These are phyloP conservation scores for Cataglyphis altisquamis DNA, from an alignment of 2,888 invertebrate genomes.

Conservation along the genomic window DNA sequence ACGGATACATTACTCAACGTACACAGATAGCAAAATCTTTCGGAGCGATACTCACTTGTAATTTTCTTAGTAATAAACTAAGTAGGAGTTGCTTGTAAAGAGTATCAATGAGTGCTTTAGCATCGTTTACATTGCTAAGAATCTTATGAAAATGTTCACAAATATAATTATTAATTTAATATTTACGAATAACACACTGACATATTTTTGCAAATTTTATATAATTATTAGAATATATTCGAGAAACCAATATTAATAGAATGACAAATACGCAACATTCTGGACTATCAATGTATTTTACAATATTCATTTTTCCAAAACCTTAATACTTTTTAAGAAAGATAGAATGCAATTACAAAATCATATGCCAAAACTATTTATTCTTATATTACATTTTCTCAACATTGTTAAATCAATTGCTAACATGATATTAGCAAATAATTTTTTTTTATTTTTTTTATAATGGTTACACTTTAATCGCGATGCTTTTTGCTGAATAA, in stretches of 20 bases:
- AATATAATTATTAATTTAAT: slow-evolving; percentile 14
- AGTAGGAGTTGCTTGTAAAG: slow-evolving; percentile 22
- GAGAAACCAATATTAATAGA: not conserved
- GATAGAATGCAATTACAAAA: not conserved
- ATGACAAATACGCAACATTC: not conserved
- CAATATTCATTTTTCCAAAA: not conserved
- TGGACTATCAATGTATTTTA: not conserved
- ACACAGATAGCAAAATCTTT: slow-evolving; percentile 30
- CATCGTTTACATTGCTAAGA: slow-evolving; percentile 21
- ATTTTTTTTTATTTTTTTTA: not conserved
- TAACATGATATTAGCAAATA: not conserved
- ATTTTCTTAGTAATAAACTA: slow-evolving; percentile 43
- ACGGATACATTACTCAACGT: slow-evolving; percentile 45
- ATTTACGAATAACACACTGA: not conserved
- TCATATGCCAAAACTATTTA: not conserved
- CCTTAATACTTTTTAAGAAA: not conserved
- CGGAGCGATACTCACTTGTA: slow-evolving; percentile 34
- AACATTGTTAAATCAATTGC: no score
- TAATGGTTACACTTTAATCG: not conserved
- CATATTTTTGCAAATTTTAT: not conserved
- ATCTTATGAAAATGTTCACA: slow-evolving; percentile 11
- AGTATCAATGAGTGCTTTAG: not conserved
- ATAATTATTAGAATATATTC: not conserved
- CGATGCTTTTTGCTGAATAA: not conserved
- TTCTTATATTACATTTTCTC: not conserved